Conservation (phyloP, 2,888 invertebrate genomes). For the Thymelicus acteon region DNA sequence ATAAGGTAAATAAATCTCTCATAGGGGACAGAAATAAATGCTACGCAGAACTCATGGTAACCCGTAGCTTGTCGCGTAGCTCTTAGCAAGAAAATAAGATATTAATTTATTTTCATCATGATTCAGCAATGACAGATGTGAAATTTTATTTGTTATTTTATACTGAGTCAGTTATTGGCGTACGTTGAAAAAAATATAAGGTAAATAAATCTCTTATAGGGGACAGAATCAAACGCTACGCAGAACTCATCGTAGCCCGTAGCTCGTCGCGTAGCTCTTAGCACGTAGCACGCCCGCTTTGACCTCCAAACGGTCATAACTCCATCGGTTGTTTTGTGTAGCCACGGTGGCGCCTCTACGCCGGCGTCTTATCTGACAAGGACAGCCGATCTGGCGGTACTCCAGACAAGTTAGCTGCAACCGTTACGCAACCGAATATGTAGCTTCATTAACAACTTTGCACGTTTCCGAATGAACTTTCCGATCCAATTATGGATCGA, state of each 20-base stretch:
- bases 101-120: too few relatives aligned
- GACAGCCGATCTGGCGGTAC: constrained; percentile 35
- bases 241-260: constrained; percentile 11
- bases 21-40: too few relatives aligned
- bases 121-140: too few relatives aligned
- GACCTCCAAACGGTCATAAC: constrained; percentile 57
- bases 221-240: background rate
- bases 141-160: too few relatives aligned
- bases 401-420: constrained; percentile 37
- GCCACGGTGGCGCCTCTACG: constrained; percentile 40
- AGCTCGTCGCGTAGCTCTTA: constrained; percentile 11
- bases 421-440: constrained; percentile 33
- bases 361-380: constrained; percentile 38
- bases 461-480: constrained; percentile 36
- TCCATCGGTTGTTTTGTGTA: constrained; percentile 39
- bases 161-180: too few relatives aligned
- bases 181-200: too few relatives aligned
- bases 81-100: too few relatives aligned
- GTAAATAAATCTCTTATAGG: too few relatives aligned
- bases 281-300: constrained; percentile 41
- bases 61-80: too few relatives aligned
- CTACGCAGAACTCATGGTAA: too few relatives aligned
- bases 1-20: too few relatives aligned
- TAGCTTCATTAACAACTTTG: constrained; percentile 38
- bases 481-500: constrained; percentile 31